phyloP scores from a whole-genome alignment of 2,888 invertebrate species.

The Electrophaes corylata region DNA sequence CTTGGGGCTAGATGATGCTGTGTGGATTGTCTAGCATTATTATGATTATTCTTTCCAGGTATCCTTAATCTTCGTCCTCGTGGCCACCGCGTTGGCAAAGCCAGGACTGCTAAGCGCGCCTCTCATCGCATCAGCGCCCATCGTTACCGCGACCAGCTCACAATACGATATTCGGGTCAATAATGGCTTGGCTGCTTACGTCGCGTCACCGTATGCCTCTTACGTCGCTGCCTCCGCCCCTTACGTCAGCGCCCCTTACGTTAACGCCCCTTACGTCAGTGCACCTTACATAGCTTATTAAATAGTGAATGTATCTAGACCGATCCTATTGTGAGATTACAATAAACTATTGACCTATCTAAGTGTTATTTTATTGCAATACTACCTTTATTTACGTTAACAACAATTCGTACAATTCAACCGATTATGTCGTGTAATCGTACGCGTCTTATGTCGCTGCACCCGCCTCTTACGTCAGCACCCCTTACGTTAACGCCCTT shows the following conservation, averaged over 20 bases:
- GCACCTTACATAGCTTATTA: constrained; percentile 8
- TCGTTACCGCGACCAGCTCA: constrained; percentile 24
- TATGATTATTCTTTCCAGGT: constrained; percentile 8
- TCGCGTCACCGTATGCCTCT: constrained; percentile 10
- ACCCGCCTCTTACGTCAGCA: constrained; percentile 4
- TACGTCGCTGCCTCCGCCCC: constrained; percentile 10
- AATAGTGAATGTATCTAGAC: not conserved
- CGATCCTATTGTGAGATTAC: constrained; percentile 1
- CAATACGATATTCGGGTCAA: constrained; percentile 35
- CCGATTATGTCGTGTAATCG: constrained; percentile 7
- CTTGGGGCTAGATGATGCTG: too few relatives aligned
- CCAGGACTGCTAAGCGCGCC: constrained; percentile 19
- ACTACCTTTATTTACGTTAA: too few relatives aligned
- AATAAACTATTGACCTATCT: not conserved
- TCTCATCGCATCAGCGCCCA: constrained; percentile 11
- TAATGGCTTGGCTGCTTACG: constrained; percentile 13
- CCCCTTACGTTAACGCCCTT: constrained; percentile 8
- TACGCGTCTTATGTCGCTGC: constrained; percentile 9
- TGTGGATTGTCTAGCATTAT: too few relatives aligned
- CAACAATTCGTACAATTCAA: too few relatives aligned
- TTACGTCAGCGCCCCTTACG: constrained; percentile 14
- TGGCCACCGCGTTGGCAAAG: constrained; percentile 16
- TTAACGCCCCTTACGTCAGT: constrained; percentile 13
- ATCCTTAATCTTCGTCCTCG: constrained; percentile 1
- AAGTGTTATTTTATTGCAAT: not conserved